Base-by-base conservation (phyloP, 2,888 invertebrate species). In the Pollenia griseotomentosa region DNA sequence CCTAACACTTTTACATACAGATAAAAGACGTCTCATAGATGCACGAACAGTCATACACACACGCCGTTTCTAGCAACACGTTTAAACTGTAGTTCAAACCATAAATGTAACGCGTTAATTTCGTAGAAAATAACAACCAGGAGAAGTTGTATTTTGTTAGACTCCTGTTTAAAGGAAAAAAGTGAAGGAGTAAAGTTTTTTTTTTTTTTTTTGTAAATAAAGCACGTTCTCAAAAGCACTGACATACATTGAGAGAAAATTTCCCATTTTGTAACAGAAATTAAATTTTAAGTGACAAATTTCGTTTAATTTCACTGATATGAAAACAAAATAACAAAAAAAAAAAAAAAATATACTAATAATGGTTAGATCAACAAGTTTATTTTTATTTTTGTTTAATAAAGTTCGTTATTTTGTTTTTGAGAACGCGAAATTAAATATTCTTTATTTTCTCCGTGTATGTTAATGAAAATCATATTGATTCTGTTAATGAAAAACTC, bases 91-190 rank as follows among this genome's bases (percentile, higher is more conserved):
- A 81, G 53, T 81, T 81, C 57, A 57, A 65, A 66, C 73, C 44
- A 73, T 81, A 57, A 48, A 74, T 81, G 73, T 74, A 48, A 53
- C 40, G 74, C 65, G 57, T 81, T 81, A 57, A 81, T 74, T 81
- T 66, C 51, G 48, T 59, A 57, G 57, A 57, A 59, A 79, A 68
- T 61, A 73, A 65, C 40, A 6, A 57, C 46, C 33, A 40, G 46
- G 53, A 81, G 11, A 57, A 19, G 48, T 68, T 46, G 16, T 33
- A 44, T 70, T 16, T 63, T 12, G 55, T 63, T 48, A 14, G 40
- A 57, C 23, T 57, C 19, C 23, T 10, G 44, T 4, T 57, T 7
- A n/a, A 12, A 53, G 19, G 55, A 42, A 40, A 16, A 23, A 23
- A 14, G 11, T 63, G 44, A 46, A 65, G 12, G 44, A 44, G 65